Percentiles rank a stretch among this genome's conserved stretches.
These are phyloP conservation scores for Maconellicoccus hirsutus DNA, from an alignment of 1,140 invertebrate genomes.

Conservation along the genomic window DNA sequence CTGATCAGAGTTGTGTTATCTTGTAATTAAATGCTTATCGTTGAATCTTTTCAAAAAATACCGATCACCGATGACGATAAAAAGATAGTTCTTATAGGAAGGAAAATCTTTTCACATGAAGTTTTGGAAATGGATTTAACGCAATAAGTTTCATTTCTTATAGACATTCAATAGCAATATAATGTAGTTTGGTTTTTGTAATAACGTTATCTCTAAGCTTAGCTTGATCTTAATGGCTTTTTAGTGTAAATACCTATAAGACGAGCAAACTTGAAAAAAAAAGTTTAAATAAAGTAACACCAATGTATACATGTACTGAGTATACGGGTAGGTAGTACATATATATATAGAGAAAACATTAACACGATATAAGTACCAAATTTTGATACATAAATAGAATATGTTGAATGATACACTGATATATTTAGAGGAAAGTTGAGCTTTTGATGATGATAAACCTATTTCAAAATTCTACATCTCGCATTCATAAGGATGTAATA, in stretches of 20 bases:
- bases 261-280: neutral
- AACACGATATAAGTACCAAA: neutral
- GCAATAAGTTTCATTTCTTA: neutral
- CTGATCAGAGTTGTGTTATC: no score
- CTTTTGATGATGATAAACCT: neutral
- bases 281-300: neutral
- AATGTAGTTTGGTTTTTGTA: neutral
- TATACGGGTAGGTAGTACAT: slow-evolving; percentile 1
- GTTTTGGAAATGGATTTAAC: neutral
- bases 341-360: neutral
- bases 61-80: no score
- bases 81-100: no score
- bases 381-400: neutral
- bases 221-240: neutral
- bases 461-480: neutral
- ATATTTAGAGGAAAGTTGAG: neutral
- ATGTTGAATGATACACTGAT: neutral
- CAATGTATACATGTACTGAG: neutral
- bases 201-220: slow-evolving; percentile 1
- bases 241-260: slow-evolving; percentile 4
- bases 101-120: neutral
- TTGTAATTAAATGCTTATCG: no score
- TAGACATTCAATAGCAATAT: neutral
- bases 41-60: no score
- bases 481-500: neutral